Conservation (phyloP, 2,888 invertebrate species). For the Atrina japonica region DNA sequence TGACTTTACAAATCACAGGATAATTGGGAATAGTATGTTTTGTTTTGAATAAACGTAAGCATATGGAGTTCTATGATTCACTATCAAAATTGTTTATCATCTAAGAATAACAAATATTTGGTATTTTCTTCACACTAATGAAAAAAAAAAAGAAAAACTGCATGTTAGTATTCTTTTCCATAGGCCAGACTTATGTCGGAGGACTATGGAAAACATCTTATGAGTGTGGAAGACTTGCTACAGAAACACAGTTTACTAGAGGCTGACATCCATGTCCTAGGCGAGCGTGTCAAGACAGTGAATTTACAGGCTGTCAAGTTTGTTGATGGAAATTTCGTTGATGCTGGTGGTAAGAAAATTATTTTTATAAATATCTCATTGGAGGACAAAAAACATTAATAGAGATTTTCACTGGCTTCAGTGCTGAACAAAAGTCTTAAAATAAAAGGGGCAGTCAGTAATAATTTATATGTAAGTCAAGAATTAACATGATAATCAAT, state of each 20-base stretch:
- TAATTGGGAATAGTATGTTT: neutral
- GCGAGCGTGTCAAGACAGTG: slow-evolving; percentile 97
- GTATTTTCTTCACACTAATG: no score
- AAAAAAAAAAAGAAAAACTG: no score
- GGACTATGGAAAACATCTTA: slow-evolving; percentile 99
- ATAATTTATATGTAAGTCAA: no score
- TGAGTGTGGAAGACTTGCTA: slow-evolving; percentile 99
- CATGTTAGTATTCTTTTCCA: no score
- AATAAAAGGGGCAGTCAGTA: no score
- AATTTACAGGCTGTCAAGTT: slow-evolving; percentile 97
- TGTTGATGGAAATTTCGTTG: slow-evolving; percentile 87
- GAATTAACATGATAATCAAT: no score
- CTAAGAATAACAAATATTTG: no score
- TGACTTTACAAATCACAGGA: neutral
- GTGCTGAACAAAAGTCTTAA: no score
- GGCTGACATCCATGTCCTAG: slow-evolving; percentile 98
- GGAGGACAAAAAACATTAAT: no score
- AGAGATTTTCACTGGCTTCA: no score
- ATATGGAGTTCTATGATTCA: neutral
- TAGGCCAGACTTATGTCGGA: slow-evolving; percentile 92
- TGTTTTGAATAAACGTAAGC: neutral
- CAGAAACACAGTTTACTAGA: slow-evolving; percentile 99
- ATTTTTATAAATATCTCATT: neutral
- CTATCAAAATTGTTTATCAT: no score
- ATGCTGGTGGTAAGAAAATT: slow-evolving; percentile 75